Evolutionary conservation across 2,888 invertebrate species (phyloP), one percentile per base, ranked within the genome.

Genomic region (Drosophila rubida): DNA sequence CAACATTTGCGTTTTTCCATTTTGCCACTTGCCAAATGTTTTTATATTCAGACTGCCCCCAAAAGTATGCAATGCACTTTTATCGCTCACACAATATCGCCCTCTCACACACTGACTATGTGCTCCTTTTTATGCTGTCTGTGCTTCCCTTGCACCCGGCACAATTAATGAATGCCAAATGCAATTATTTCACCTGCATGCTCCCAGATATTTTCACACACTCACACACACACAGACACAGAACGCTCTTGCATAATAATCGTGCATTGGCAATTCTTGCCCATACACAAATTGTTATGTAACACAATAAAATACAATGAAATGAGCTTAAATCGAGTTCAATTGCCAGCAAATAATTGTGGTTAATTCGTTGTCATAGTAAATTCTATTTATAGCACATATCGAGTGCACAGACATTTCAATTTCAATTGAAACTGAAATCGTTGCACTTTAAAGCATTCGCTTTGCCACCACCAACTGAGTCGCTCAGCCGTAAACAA

Each of bases 181-280:
- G 75, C 73, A 83, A 83, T 86, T 82, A 83, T 76, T 75, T 73
- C 81, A 82, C 84, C 81, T 82, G 81, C 84, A 69, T 78, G 79
- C 54, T 27, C 44, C 13, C 55, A 44, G 27, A 23, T 32, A 57
- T 39, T 19, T 23, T 8, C 22, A 27, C 22, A 39, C 49, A 41
- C 37, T 16, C 25, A 22, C 25, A 54, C n/a, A 37, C n/a, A 35
- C 14, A 14, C 9, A 14, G 6, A 48, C 50, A 9, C 48, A 7
- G 14, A 16, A 16, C 9, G 23, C 16, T 23, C 42, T 51, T 50
- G 51, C 58, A 50, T 50, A 51, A 50, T 51, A 11, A 50, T 37
- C 35, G 14, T 50, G 22, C 23, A 25, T 49, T 51, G 39, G 7
- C 37, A 59, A 27, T 30, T 49, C 13, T 37, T 37, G 14, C 35